A percentile compares a stretch with the other conserved stretches of the same genome.
Conservation (phyloP, 1,140 invertebrate species). For the Caenorhabditis briggsae region DNA sequence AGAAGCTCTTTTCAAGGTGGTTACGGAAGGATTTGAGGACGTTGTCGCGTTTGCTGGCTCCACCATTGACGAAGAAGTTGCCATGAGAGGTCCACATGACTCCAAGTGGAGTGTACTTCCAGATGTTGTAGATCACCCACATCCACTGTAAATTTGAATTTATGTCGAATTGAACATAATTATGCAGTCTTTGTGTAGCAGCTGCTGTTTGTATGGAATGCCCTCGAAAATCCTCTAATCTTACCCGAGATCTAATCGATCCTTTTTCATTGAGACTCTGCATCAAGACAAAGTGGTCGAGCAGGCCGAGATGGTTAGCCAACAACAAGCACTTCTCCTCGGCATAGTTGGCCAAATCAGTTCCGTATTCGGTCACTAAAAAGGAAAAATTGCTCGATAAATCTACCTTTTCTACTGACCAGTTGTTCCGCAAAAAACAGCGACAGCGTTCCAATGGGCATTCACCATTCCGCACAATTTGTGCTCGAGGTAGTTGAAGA, state of each 20-base stretch:
- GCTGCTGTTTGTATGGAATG: too few species aligned
- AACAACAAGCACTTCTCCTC: conserved; percentile 71
- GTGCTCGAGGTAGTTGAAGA: conserved; percentile 73
- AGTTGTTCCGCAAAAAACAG: conserved; percentile 73
- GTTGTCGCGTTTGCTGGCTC: conserved; percentile 65
- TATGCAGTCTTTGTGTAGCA: not conserved
- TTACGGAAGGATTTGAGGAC: conserved; percentile 69
- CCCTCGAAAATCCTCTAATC: not conserved
- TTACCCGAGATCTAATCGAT: conserved; percentile 69
- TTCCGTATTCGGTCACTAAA: conserved; percentile 75
- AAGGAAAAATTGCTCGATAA: not conserved
- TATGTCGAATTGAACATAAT: not conserved
- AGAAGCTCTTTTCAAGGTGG: conserved; percentile 70
- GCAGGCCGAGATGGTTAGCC: conserved; percentile 73
- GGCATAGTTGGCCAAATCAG: conserved; percentile 69
- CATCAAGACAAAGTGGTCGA: conserved; percentile 76
- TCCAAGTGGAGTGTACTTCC: conserved; percentile 69
- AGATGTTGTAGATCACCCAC: conserved; percentile 71
- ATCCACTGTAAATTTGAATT: conserved; percentile 65
- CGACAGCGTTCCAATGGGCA: conserved; percentile 72
- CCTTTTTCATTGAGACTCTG: conserved; percentile 73
- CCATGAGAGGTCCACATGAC: conserved; percentile 67
- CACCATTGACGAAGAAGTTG: conserved; percentile 74
- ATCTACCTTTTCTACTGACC: conserved; percentile 31
- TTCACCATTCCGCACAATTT: conserved; percentile 73